Evolutionary conservation across 2,888 invertebrate genomes (phyloP).

Genomic region (Polydrusus tereticollis): DNA sequence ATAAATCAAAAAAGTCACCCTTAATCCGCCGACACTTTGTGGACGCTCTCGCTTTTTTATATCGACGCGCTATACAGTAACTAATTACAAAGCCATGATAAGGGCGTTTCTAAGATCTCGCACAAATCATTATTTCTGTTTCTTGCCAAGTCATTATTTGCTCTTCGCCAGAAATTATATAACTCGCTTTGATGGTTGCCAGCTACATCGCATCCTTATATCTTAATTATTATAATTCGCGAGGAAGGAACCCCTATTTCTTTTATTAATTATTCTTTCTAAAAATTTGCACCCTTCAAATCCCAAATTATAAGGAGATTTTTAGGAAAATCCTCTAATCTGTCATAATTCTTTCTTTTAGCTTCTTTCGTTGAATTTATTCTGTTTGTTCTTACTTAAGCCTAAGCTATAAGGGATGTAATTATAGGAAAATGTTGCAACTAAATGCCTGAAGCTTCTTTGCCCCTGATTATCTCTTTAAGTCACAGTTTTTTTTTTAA

Average conservation of each 20-base stretch:
- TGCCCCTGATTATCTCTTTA: too few species aligned
- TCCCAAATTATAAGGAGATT: conserved; percentile 40
- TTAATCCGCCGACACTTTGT: conserved; percentile 62
- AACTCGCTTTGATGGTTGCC: conserved; percentile 51
- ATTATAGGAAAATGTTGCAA: background rate
- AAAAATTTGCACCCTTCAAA: conserved; percentile 46
- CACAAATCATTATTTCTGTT: conserved; percentile 56
- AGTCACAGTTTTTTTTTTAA: too few species aligned
- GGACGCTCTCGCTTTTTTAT: conserved; percentile 61
- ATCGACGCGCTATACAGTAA: conserved; percentile 60
- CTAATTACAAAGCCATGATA: conserved; percentile 66
- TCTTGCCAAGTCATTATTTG: conserved; percentile 52
- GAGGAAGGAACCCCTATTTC: conserved; percentile 31
- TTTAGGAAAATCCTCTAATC: conserved; percentile 44
- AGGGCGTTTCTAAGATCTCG: conserved; percentile 61
- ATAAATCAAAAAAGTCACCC: conserved; percentile 68
- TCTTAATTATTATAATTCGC: conserved; percentile 49
- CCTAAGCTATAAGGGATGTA: background rate
- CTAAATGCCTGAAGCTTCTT: too few species aligned
- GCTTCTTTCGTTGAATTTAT: conserved; percentile 33
- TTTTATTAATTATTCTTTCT: conserved; percentile 46
- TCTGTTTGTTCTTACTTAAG: conserved; percentile 32
- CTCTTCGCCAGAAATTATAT: conserved; percentile 48
- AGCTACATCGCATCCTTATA: conserved; percentile 46
- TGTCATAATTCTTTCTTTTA: conserved; percentile 38